Evolutionary conservation across 2,797 vertebrate genomes (phyloP).

Genomic region (Parambassis ranga): DNA sequence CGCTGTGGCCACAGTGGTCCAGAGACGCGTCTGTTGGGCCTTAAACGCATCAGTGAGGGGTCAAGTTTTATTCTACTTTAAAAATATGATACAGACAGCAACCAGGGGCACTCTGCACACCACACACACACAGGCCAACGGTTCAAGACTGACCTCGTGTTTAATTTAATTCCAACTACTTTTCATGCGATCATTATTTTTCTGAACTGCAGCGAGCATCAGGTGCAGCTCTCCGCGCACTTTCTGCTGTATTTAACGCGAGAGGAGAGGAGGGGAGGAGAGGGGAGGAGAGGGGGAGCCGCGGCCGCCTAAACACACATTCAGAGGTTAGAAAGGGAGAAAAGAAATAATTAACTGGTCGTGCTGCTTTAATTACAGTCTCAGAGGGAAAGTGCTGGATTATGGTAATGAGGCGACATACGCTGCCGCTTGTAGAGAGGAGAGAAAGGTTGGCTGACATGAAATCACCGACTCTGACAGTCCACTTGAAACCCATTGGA

Average conservation of each 20-base stretch:
- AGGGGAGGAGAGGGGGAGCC: slow-evolving; percentile 9
- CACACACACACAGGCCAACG: too few species aligned
- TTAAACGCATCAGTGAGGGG: too few species aligned
- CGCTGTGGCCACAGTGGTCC: too few species aligned
- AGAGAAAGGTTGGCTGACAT: slow-evolving; percentile 86
- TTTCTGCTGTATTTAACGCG: background rate
- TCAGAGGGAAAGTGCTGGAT: slow-evolving; percentile 91
- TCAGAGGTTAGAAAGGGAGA: slow-evolving; percentile 68
- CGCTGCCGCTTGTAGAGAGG: slow-evolving; percentile 83
- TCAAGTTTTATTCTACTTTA: too few species aligned
- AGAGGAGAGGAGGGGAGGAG: background rate
- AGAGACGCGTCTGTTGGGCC: too few species aligned
- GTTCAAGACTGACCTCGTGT: too few species aligned
- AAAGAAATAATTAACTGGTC: slow-evolving; percentile 86
- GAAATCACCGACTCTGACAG: slow-evolving; percentile 85
- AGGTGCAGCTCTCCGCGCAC: slow-evolving; percentile 29
- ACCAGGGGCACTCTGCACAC: too few species aligned
- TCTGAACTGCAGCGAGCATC: slow-evolving; percentile 12
- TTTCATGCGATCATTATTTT: too few species aligned
- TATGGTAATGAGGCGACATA: slow-evolving; percentile 94
- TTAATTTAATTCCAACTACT: too few species aligned
- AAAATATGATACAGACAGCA: too few species aligned
- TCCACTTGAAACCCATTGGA: slow-evolving; percentile 83
- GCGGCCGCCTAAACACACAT: slow-evolving; percentile 73
- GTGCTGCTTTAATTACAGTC: slow-evolving; percentile 97